These are phyloP conservation scores for Rhynchopsitta pachyrhyncha DNA, from an alignment of 2,113 vertebrate species.

Conservation along the genomic window DNA sequence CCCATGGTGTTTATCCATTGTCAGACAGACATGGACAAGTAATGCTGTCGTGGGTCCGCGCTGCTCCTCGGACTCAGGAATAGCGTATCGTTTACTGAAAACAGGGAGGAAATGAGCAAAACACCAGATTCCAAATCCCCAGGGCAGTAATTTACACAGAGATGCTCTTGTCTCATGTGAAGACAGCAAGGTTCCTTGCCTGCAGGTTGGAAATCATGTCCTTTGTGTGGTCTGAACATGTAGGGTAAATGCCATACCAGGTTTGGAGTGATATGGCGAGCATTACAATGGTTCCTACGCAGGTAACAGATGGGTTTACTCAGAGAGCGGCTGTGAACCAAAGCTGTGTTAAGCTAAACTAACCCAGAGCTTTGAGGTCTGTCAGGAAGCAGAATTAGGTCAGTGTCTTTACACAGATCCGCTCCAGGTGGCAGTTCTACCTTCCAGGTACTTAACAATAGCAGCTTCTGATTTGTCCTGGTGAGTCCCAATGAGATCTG, in stretches of 20 bases:
- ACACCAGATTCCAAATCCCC: too few species aligned
- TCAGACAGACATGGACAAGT: too few species aligned
- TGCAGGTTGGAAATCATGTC: not conserved
- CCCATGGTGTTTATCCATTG: not conserved
- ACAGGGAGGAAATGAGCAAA: not conserved
- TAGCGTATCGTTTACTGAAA: not conserved
- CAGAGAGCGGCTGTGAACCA: not conserved
- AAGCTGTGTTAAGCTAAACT: not conserved
- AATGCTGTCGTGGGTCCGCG: too few species aligned
- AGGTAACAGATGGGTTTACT: not conserved
- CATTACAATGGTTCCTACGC: accelerated
- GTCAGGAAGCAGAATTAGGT: not conserved
- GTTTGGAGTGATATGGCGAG: not conserved
- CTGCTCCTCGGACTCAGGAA: not conserved
- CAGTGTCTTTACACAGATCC: not conserved
- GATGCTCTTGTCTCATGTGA: not conserved
- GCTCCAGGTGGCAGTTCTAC: not conserved
- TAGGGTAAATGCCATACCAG: too few species aligned
- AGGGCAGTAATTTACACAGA: too few species aligned
- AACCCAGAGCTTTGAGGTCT: not conserved
- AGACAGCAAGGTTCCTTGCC: not conserved
- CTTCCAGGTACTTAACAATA: not conserved
- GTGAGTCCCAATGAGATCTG: too few species aligned
- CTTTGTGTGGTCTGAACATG: not conserved
- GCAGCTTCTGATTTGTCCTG: not conserved